These are phyloP conservation scores for Globicephala melas DNA, from an alignment of 2,113 vertebrate species.

Conservation along the genomic window DNA sequence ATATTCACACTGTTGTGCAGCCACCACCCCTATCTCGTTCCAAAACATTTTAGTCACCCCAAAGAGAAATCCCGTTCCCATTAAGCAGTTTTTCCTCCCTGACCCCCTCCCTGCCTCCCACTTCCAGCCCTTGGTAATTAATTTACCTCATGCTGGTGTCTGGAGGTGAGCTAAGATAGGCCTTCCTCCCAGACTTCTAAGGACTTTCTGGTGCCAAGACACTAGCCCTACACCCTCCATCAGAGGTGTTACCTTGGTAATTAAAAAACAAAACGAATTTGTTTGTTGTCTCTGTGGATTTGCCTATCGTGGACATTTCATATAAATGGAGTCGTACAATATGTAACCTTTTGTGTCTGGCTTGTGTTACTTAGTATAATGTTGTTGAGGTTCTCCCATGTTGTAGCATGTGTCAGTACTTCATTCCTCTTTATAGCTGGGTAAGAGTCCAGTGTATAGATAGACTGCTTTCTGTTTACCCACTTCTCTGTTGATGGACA, in stretches of 20 bases:
- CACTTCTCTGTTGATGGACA: not conserved
- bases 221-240: not conserved
- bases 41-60: accelerated
- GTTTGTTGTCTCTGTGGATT: not conserved
- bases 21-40: not conserved
- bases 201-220: not conserved
- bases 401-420: accelerated
- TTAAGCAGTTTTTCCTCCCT: not conserved
- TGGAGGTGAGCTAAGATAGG: not conserved
- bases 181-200: not conserved
- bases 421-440: not conserved
- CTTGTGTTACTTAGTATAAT: not conserved
- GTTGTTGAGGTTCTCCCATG: not conserved
- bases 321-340: accelerated
- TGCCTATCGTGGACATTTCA: not conserved
- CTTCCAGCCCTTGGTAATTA: too few relatives aligned
- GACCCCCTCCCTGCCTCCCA: too few relatives aligned
- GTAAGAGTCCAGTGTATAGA: not conserved
- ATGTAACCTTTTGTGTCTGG: not conserved
- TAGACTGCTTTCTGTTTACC: accelerated
- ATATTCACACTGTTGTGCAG: accelerated
- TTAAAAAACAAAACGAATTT: not conserved
- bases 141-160: too few relatives aligned
- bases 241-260: not conserved
- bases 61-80: not conserved